Percentiles rank a stretch among this genome's conserved stretches.
phyloP scores from a whole-genome alignment of 2,797 vertebrate genomes.

The Falco rusticolus region DNA sequence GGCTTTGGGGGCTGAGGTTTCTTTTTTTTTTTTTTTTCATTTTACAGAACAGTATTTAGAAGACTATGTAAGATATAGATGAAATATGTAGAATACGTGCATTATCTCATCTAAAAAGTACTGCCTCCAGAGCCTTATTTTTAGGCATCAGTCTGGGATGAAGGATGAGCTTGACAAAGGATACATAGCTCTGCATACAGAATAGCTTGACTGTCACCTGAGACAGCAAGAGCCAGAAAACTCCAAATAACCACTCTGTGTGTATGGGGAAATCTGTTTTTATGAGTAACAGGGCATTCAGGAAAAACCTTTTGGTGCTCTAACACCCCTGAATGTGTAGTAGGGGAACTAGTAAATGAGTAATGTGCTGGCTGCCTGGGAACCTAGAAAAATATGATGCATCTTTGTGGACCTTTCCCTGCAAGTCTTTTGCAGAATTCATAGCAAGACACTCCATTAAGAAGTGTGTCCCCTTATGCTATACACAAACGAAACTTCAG shows the following conservation, averaged over 20 bases:
- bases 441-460: neutral
- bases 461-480: neutral
- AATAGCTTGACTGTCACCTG: neutral
- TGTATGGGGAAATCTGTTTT: neutral
- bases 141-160: neutral
- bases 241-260: neutral
- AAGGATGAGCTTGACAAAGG: neutral
- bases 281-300: neutral
- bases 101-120: neutral
- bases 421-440: neutral
- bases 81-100: neutral
- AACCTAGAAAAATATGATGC: neutral
- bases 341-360: neutral
- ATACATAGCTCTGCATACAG: neutral
- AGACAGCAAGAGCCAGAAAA: neutral
- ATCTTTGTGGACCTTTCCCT: neutral
- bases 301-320: neutral
- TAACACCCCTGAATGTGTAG: neutral
- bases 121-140: neutral
- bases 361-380: neutral
- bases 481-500: neutral
- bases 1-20: neutral
- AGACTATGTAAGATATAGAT: neutral
- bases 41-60: neutral
- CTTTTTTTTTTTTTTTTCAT: neutral